phyloP scores from a whole-genome alignment of 30 jellyfish, hydroid and myxozoan genomes.

The Euphysa ruthae region DNA sequence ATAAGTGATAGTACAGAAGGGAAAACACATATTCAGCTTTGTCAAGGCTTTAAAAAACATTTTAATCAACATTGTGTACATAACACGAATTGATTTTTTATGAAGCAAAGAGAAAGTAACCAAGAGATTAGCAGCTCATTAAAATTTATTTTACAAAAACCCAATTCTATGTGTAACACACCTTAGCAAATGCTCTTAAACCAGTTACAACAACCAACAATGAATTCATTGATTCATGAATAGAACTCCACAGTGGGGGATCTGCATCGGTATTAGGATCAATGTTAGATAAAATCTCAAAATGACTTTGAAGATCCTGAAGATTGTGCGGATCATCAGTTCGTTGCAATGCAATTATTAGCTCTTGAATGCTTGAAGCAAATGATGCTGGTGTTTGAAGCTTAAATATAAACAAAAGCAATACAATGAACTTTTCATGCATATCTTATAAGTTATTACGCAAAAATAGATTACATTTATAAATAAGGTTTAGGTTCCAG shows the following conservation, averaged over 20 bases:
- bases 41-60: no score
- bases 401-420: conserved; percentile 43
- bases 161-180: neutral
- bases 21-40: no score
- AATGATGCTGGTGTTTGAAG: conserved; percentile 97
- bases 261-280: conserved; percentile 99
- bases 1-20: no score
- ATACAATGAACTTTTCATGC: no score
- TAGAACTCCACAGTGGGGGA: conserved; percentile 71
- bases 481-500: no score
- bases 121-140: neutral
- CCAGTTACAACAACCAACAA: conserved; percentile 69
- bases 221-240: conserved; percentile 53
- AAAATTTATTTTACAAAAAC: neutral
- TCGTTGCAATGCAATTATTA: conserved; percentile 79
- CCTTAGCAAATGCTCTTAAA: conserved; percentile 78
- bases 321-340: conserved; percentile 92
- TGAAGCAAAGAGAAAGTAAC: neutral
- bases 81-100: neutral
- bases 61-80: no score
- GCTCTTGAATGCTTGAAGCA: conserved; percentile 94
- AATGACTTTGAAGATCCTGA: conserved; percentile 55
- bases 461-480: no score
- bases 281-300: conserved; percentile 71
- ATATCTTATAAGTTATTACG: no score